Base-by-base conservation (phyloP, 1,140 invertebrate genomes). In the Drosophila pandora region DNA sequence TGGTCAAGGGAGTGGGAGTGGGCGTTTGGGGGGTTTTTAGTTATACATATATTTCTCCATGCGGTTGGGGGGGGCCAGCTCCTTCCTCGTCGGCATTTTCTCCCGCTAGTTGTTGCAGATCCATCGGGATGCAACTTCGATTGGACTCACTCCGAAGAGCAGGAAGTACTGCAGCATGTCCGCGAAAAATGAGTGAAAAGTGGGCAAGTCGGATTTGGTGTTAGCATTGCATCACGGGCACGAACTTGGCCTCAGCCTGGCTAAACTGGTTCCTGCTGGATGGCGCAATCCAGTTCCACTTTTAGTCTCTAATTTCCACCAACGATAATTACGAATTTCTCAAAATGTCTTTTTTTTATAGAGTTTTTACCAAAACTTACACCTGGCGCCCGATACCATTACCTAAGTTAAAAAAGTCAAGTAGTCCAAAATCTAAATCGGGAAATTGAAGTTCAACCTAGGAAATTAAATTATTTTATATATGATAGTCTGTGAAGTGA, bases 1-100 rank as follows among this genome's bases (percentile, higher is more conserved):
- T n/a, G n/a, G n/a, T n/a, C n/a, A n/a, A 28, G 25, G 25, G 25
- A 1, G 0, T 28, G 25, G 5, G 5, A 6, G 25, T 28, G 25
- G 7, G 5, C 5, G 25, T 6, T 28, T 28, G 7, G 4, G 25
- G 25, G 5, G 7, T 28, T 28, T 3, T 28, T 25, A 94, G 91
- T 84, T 97, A 39, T 95, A 96, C 30, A 91, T 95, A 39, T 94
- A 95, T 92, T 93, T 95, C 81, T 92, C 94, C 1, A 84, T 95
- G 50, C 92, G 92, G 69, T 93, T 93, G 71, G 77, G 92, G 4
- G 94, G 93, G 12, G 92, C 94, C 21, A 91, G 94, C 41, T 95
- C 94, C 1, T 94, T 95, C 84, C 80, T 97, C 5, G 93, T 95
- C 62, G 96, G 96, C 17, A 95, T 96, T 91, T 94, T 94, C 90